Percentiles rank a stretch among this genome's conserved stretches.
Conservation (phyloP, 2,797 vertebrate genomes). For the Peromyscus melanophrys region DNA sequence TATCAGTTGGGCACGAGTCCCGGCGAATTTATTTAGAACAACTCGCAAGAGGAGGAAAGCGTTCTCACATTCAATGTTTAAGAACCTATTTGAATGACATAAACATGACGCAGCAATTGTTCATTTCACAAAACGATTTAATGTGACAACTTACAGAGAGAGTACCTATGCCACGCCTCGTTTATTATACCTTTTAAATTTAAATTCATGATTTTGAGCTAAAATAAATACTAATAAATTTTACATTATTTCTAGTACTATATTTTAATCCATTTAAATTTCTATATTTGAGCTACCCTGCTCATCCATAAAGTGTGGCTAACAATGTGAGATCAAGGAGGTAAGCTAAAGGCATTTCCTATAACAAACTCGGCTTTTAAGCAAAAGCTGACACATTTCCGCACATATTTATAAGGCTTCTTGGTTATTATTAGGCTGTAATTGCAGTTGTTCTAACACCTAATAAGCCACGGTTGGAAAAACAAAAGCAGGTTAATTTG, state of each 20-base stretch:
- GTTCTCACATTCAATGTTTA: neutral
- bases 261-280: slow-evolving; percentile 62
- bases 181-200: neutral
- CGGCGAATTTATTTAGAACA: neutral
- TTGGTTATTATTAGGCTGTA: slow-evolving; percentile 96
- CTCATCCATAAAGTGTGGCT: slow-evolving; percentile 61
- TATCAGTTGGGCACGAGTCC: neutral
- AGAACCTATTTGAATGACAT: slow-evolving; percentile 22
- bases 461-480: slow-evolving; percentile 96
- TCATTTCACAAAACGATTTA: neutral
- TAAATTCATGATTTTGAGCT: slow-evolving; percentile 13
- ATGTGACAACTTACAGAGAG: neutral
- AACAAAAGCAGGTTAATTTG: slow-evolving; percentile 99
- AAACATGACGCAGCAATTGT: neutral
- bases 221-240: slow-evolving; percentile 32
- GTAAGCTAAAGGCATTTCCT: slow-evolving; percentile 76
- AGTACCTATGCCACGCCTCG: neutral
- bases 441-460: slow-evolving; percentile 95
- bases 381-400: slow-evolving; percentile 89
- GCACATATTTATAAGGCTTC: slow-evolving; percentile 95
- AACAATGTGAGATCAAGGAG: slow-evolving; percentile 57
- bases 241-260: neutral
- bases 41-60: neutral
- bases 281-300: slow-evolving; percentile 26
- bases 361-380: slow-evolving; percentile 85